Percentiles rank a stretch among this genome's conserved stretches.
phyloP scores from a whole-genome alignment of 2,888 invertebrate genomes.

The Epirrhoe alternata region DNA sequence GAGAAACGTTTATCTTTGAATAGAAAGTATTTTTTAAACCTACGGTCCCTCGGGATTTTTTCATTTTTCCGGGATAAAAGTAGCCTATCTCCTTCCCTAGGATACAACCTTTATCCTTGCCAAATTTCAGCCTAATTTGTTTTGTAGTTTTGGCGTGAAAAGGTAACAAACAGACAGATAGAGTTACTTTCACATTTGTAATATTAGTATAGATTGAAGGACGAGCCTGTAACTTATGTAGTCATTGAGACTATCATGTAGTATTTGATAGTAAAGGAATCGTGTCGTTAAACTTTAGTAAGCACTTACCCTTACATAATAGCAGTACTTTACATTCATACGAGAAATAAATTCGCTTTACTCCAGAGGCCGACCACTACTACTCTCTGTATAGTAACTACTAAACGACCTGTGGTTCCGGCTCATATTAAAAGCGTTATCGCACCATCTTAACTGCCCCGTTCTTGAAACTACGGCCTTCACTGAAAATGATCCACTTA shows the following conservation, averaged over 20 bases:
- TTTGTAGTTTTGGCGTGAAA: too few relatives aligned
- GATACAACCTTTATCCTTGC: too few relatives aligned
- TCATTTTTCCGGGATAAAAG: too few relatives aligned
- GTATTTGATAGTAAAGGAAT: slow-evolving; percentile 15
- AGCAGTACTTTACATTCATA: slow-evolving; percentile 27
- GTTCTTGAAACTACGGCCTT: slow-evolving; percentile 80
- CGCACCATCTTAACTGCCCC: slow-evolving; percentile 80
- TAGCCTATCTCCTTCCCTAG: too few relatives aligned
- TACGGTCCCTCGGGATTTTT: too few relatives aligned
- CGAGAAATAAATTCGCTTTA: slow-evolving; percentile 26
- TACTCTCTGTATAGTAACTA: slow-evolving; percentile 22
- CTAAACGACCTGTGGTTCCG: slow-evolving; percentile 64
- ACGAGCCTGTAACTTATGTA: not conserved
- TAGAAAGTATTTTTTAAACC: too few relatives aligned
- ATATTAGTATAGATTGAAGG: not conserved
- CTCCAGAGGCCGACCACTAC: slow-evolving; percentile 19
- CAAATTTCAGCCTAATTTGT: too few relatives aligned
- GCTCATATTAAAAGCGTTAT: slow-evolving; percentile 83
- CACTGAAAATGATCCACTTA: slow-evolving; percentile 78
- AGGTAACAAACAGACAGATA: too few relatives aligned
- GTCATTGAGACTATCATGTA: not conserved
- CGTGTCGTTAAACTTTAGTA: slow-evolving; percentile 22
- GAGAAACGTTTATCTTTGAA: too few relatives aligned
- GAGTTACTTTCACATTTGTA: too few relatives aligned
- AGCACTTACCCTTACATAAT: slow-evolving; percentile 16